Evolutionary conservation across 1,140 invertebrate genomes (phyloP).

Genomic region (Heterodera schachtii): DNA sequence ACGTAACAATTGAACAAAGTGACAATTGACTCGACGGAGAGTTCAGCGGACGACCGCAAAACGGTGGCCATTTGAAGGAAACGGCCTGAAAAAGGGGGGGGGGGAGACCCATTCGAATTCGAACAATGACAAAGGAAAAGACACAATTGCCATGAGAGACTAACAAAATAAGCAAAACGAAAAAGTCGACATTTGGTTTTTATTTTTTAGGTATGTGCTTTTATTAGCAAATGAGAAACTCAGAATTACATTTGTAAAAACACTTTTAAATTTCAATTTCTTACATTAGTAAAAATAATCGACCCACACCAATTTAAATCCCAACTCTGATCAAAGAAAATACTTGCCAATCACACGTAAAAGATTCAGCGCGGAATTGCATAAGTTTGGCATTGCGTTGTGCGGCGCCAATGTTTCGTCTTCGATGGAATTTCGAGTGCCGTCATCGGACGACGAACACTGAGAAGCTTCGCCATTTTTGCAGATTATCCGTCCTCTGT

Average conservation of each 20-base stretch:
- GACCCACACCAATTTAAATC: no score
- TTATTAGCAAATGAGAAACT: no score
- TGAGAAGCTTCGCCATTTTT: neutral
- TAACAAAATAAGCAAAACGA: no score
- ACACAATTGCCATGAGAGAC: no score
- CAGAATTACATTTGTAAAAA: no score
- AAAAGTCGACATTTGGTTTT: no score
- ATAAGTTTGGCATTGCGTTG: constrained; percentile 72
- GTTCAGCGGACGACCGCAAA: constrained; percentile 84
- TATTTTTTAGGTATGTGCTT: no score
- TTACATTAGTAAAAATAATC: no score
- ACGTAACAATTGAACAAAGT: constrained; percentile 90
- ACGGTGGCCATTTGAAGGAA: constrained; percentile 88
- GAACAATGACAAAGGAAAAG: no score
- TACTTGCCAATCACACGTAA: constrained; percentile 86
- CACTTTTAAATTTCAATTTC: no score
- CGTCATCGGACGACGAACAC: neutral
- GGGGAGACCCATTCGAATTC: no score
- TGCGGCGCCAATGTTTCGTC: neutral
- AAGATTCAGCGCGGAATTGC: constrained; percentile 90
- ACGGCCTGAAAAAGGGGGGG: constrained; percentile 49
- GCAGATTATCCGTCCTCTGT: neutral
- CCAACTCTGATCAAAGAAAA: neutral
- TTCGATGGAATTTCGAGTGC: neutral
- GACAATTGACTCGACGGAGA: constrained; percentile 85